phyloP scores from a whole-genome alignment of 1,140 invertebrate genomes.

The Trialeurodes vaporariorum region DNA sequence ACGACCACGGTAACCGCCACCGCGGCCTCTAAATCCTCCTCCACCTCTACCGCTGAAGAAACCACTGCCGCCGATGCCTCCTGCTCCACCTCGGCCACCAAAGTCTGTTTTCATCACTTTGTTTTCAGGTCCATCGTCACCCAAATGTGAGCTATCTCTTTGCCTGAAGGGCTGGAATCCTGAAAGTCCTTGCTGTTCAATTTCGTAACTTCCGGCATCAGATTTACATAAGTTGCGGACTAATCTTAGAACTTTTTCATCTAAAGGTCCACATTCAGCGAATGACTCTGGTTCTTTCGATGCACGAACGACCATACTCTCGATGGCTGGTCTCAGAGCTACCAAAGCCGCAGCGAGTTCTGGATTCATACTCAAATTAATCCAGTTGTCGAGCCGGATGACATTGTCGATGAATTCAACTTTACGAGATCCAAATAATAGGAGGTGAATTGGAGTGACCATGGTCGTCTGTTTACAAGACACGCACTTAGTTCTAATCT shows the following conservation, averaged over 20 bases:
- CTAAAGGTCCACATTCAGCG: slow-evolving; percentile 39
- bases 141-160: background rate
- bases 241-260: slow-evolving; percentile 43
- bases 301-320: slow-evolving; percentile 66
- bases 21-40: slow-evolving; percentile 12
- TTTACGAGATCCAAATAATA: slow-evolving; percentile 84
- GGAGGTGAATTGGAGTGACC: slow-evolving; percentile 84
- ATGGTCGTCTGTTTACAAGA: slow-evolving; percentile 96
- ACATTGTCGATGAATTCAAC: slow-evolving; percentile 50
- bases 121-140: background rate
- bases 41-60: slow-evolving; percentile 20
- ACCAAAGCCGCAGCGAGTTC: slow-evolving; percentile 64
- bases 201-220: slow-evolving; percentile 54
- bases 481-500: slow-evolving; percentile 91
- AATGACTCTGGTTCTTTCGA: slow-evolving; percentile 64
- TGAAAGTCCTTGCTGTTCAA: slow-evolving; percentile 39
- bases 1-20: slow-evolving; percentile 13
- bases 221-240: slow-evolving; percentile 56
- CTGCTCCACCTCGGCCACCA: slow-evolving; percentile 30
- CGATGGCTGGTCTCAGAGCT: slow-evolving; percentile 74
- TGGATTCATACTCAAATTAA: slow-evolving; percentile 78
- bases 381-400: slow-evolving; percentile 77
- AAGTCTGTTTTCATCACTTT: slow-evolving; percentile 15
- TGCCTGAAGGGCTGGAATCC: slow-evolving; percentile 18
- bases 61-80: background rate